Evolutionary conservation across 1,140 invertebrate genomes (phyloP).

Genomic region (Pseudachorutes palmiensis): DNA sequence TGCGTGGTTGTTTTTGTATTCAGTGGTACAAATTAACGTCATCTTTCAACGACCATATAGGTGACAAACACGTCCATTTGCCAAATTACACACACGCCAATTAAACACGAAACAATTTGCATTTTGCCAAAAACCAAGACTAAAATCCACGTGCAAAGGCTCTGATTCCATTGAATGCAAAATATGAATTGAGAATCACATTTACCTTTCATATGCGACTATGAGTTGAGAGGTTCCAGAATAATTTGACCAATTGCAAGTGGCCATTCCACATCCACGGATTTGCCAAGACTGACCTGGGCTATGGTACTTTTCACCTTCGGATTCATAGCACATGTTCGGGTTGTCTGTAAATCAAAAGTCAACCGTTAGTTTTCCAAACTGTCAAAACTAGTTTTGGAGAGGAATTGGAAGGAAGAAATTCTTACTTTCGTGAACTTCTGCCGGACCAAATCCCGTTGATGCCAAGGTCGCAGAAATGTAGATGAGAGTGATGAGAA

Average conservation of each 20-base stretch:
- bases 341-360: conserved; percentile 30
- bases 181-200: background rate
- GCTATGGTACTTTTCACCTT: conserved; percentile 20
- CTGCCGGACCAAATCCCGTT: conserved; percentile 28
- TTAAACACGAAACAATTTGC: too few relatives aligned
- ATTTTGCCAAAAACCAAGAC: too few relatives aligned
- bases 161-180: background rate
- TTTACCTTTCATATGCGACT: conserved; percentile 34
- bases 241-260: conserved; percentile 22
- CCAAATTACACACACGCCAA: too few relatives aligned
- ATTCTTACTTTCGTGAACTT: conserved; percentile 32
- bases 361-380: too few relatives aligned
- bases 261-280: conserved; percentile 25
- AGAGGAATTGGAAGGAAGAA: too few relatives aligned
- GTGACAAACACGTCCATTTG: too few relatives aligned
- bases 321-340: conserved; percentile 23
- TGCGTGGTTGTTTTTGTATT: too few relatives aligned
- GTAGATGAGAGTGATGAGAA: conserved; percentile 13
- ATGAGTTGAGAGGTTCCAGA: conserved; percentile 29
- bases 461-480: conserved; percentile 23
- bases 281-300: conserved; percentile 32
- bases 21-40: too few relatives aligned
- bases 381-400: too few relatives aligned
- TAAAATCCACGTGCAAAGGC: too few relatives aligned
- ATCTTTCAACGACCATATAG: too few relatives aligned